Evolutionary conservation across 2,113 vertebrate genomes (phyloP).

Genomic region (Atlantisia rogersi): DNA sequence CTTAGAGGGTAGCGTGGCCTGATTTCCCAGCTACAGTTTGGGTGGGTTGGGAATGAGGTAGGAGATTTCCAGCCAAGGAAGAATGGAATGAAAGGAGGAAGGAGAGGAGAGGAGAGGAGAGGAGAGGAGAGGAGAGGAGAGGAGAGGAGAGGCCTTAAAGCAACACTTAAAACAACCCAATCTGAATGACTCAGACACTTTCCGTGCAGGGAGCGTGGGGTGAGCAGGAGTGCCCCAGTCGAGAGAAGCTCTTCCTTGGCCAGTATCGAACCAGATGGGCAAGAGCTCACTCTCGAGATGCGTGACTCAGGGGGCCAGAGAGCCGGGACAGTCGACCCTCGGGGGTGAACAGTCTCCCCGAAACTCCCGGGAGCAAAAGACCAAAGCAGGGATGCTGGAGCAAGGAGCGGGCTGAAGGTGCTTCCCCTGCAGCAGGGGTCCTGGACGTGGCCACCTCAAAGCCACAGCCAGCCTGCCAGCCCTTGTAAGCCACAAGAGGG

Average conservation of each 20-base stretch:
- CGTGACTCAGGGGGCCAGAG: background rate
- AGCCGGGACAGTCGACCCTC: background rate
- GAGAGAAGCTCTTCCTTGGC: background rate
- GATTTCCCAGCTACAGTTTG: constrained; percentile 51
- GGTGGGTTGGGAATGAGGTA: constrained; percentile 12
- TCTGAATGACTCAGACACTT: background rate
- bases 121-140: too few relatives aligned
- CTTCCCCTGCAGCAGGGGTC: background rate
- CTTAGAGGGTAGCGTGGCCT: constrained; percentile 52
- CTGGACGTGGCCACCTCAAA: background rate
- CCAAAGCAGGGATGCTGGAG: background rate
- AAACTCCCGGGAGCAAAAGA: background rate
- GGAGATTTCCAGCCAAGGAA: constrained; percentile 23
- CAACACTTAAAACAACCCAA: background rate
- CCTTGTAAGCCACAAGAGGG: constrained; percentile 57
- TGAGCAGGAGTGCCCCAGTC: background rate
- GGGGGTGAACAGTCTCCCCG: fast-evolving
- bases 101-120: too few relatives aligned
- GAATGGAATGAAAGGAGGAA: too few relatives aligned
- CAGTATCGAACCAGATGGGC: background rate
- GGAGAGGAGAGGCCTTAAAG: background rate
- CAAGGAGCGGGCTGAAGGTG: background rate
- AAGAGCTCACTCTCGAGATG: background rate
- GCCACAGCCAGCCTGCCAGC: constrained; percentile 1
- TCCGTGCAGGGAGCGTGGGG: background rate